Base-by-base conservation (phyloP, 2,113 vertebrate species). In the Campylomormyrus tamandua region DNA sequence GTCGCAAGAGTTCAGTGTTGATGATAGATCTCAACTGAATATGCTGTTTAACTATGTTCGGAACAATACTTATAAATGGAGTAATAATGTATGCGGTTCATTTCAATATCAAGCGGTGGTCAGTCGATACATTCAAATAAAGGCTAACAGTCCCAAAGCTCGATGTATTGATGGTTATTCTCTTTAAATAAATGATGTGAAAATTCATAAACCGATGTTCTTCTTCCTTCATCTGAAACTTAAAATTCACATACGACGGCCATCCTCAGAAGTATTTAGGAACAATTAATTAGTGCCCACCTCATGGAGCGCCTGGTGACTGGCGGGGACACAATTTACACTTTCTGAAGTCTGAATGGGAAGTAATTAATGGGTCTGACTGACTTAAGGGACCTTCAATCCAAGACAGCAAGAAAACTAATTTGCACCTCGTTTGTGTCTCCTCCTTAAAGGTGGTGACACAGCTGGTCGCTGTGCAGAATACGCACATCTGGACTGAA, bases 391-490 rank as follows among this genome's bases (percentile, higher is more conserved):
- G 83, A 21, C 56, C 45, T 56, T 74, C 89, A 70, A 24, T 21
- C 56, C 45, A 50, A 74, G 83, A 50, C 49, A 74, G 62, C 89
- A 70, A 90, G 46, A 80, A 56, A 90, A 90, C 83, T 46, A 87
- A 87, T 90, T 90, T 87, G 31, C 89, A 90, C 53, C 89, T 90
- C 89, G 89, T 87, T 87, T 90, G 83, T 87, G 80, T 89, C 50
- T 56, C 77, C 77, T n/a, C 83, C 83, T 66, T 83, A 87, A 85
- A 90, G 50, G 74, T 50, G 42, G 58, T 52, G 83, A 70, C 89
- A 87, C 89, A 90, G 89, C 89, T 90, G 89, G 53, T 66, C 83
- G 56, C 83, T 31, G 56, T 15, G 77, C 52, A 45, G 89, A 86
- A 87, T 74, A 87, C 83, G 83, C 89, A 87, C 89, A 89, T 89